Evolutionary conservation across 2,113 vertebrate species (phyloP), one percentile per base, ranked within the genome.

Genomic region (Synchiropus splendidus): DNA sequence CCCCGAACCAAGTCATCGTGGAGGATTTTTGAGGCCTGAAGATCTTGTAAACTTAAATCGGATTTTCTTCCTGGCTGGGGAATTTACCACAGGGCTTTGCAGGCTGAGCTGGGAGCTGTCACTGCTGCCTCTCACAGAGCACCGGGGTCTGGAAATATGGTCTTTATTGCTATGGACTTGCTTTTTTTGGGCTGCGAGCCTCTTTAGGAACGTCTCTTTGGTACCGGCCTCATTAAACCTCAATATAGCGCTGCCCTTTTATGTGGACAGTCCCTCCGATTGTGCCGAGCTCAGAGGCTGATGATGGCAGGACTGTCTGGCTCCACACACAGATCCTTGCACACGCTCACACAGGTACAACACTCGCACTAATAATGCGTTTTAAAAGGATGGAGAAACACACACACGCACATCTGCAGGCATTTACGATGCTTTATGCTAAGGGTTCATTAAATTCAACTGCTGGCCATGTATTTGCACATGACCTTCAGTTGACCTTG

Each of bases 41-140:
- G 68, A 68, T 69, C 72, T 83, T 78, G 78, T 84, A 79, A 84
- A 86, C 80, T 79, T 71, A 78, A 85, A 75, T 72, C 60, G 75
- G 79, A 79, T 82, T 82, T 84, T 85, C 81, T 79, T 68, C 71
- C 69, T 76, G 76, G 70, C 73, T 54, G 60, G 57, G 53, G 70
- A 57, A 64, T 77, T 79, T 54, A 77, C 74, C 78, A 51, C 77
- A 81, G 64, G 62, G 63, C 70, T 72, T 74, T 81, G 54, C 68
- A 58, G 59, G 53, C 53, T 42, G 68, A 73, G 70, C 69, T 39
- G 72, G 59, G 61, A 65, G 53, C 75, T 78, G 74, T 81, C 75
- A 58, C 65, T 76, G 74, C n/a, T n/a, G n/a, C n/a, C n/a, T n/a
- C n/a, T n/a, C n/a, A n/a, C n/a, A n/a, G n/a, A n/a, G n/a, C n/a